A percentile compares a stretch with the other conserved stretches of the same genome.
These are phyloP conservation scores for Hedychridium roseum DNA, from an alignment of 2,888 invertebrate genomes.

Conservation along the genomic window DNA sequence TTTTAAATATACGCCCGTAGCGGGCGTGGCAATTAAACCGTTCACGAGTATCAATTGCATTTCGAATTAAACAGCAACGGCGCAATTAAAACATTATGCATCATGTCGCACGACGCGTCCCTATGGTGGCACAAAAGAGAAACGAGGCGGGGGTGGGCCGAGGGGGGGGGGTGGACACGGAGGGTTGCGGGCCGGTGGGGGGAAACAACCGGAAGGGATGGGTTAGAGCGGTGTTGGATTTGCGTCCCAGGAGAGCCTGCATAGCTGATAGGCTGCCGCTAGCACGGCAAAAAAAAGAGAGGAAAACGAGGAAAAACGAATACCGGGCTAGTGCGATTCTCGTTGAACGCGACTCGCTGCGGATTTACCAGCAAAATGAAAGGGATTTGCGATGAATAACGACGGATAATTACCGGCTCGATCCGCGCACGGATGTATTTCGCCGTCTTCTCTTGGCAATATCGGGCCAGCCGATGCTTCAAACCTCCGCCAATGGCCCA, in stretches of 20 bases:
- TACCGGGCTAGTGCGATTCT: neutral
- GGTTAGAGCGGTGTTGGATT: no score
- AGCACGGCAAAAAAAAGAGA: conserved; percentile 7
- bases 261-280: no score
- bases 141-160: no score
- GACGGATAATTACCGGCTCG: neutral
- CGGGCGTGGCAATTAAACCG: conserved; percentile 19
- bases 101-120: conserved; percentile 28
- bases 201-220: no score
- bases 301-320: neutral
- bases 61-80: conserved; percentile 32
- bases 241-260: no score
- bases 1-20: neutral
- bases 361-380: neutral
- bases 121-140: conserved; percentile 26
- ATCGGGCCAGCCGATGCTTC: no score
- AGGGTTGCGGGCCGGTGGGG: no score
- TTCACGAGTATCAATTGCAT: conserved; percentile 33
- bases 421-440: neutral
- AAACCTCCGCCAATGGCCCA: no score
- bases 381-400: conserved; percentile 3
- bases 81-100: conserved; percentile 40
- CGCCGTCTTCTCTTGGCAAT: neutral
- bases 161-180: no score
- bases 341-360: neutral